These are phyloP conservation scores for Hydrotaea diabolus DNA, from an alignment of 2,888 invertebrate genomes.

Conservation along the genomic window DNA sequence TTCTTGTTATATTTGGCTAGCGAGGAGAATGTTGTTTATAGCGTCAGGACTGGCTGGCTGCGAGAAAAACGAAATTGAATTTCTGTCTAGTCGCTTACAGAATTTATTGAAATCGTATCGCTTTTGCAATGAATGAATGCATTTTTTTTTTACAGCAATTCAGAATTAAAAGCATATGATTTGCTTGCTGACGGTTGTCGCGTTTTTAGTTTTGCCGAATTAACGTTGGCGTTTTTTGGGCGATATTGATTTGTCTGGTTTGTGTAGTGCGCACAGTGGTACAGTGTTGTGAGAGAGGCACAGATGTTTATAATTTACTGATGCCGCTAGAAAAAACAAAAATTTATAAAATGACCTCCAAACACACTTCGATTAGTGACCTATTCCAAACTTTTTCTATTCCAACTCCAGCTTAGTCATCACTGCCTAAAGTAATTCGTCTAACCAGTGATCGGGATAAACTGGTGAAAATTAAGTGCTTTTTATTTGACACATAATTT, in stretches of 20 bases:
- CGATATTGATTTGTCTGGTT: conserved; percentile 38
- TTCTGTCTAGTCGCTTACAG: neutral
- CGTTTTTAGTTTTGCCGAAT: conserved; percentile 51
- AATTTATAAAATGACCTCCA: too few relatives aligned
- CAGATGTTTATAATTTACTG: too few relatives aligned
- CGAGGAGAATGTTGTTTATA: conserved; percentile 19
- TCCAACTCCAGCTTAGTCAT: too few relatives aligned
- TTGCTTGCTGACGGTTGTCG: conserved; percentile 18
- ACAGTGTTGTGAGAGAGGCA: too few relatives aligned
- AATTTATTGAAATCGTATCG: conserved; percentile 57
- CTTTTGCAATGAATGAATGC: conserved; percentile 47
- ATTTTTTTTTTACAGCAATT: conserved; percentile 24
- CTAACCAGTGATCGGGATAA: too few relatives aligned
- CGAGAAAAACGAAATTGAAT: neutral
- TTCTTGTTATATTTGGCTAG: neutral
- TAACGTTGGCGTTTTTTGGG: conserved; percentile 64
- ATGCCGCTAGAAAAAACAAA: too few relatives aligned
- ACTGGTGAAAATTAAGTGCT: too few relatives aligned
- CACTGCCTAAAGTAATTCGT: too few relatives aligned
- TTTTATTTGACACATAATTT: too few relatives aligned
- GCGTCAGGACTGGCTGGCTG: neutral
- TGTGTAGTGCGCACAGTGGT: neutral
- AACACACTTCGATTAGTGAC: too few relatives aligned
- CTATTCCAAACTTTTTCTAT: too few relatives aligned
- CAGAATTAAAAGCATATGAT: conserved; percentile 62